A percentile compares a stretch with the other conserved stretches of the same genome.
Evolutionary conservation across 2,797 vertebrate species (phyloP).

Genomic region (Lindbergichthys nudifrons): DNA sequence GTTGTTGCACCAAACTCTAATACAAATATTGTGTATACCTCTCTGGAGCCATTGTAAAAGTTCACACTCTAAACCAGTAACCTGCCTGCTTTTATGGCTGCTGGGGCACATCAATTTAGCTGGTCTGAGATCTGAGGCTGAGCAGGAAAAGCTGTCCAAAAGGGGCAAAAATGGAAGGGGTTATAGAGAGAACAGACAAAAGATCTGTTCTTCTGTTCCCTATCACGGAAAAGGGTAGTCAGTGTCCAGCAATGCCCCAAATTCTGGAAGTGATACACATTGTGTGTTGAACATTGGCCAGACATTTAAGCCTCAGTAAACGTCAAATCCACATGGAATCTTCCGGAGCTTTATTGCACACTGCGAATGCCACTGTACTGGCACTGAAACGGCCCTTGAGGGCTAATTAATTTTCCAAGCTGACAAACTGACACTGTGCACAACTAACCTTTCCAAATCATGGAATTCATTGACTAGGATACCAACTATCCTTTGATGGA

Average conservation of each 20-base stretch:
- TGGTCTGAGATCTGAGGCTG: conserved; percentile 58
- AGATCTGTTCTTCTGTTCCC: conserved; percentile 10
- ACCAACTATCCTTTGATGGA: neutral
- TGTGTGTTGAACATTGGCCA: conserved; percentile 39
- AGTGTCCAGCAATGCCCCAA: conserved; percentile 73
- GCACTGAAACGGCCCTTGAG: conserved; percentile 64
- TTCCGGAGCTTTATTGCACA: conserved; percentile 16
- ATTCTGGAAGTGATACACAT: conserved; percentile 1
- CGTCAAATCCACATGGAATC: conserved; percentile 51
- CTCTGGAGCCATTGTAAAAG: conserved; percentile 52
- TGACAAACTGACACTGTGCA: conserved; percentile 63
- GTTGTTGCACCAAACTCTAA: conserved; percentile 39
- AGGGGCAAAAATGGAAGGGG: conserved; percentile 5
- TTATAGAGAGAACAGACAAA: conserved; percentile 18
- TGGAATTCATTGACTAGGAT: conserved; percentile 22
- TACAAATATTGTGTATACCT: conserved; percentile 21
- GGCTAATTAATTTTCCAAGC: conserved; percentile 73
- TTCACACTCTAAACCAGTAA: conserved; percentile 56
- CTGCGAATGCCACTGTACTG: conserved; percentile 48
- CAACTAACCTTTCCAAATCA: conserved; percentile 53
- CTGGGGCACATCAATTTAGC: conserved; percentile 44
- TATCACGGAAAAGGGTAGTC: conserved; percentile 18
- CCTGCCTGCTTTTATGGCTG: conserved; percentile 51
- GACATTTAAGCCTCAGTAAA: conserved; percentile 38
- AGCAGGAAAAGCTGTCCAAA: conserved; percentile 1